phyloP scores from a whole-genome alignment of 92 coral and sea anemone species.

The Umimayanthus chanpuru region DNA sequence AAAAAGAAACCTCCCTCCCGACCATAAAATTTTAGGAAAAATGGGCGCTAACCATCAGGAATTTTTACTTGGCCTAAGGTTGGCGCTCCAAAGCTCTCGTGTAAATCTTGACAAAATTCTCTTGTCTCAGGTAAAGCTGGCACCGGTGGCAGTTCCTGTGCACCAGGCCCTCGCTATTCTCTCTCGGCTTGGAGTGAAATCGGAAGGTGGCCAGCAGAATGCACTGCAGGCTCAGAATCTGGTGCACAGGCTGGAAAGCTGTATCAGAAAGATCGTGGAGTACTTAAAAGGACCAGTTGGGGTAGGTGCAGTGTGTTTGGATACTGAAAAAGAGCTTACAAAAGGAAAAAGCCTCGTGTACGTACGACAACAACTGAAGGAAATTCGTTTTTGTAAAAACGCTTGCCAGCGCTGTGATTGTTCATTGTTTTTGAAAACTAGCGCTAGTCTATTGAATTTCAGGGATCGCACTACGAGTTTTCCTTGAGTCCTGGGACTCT shows the following conservation, averaged over 20 bases:
- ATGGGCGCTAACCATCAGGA: background rate
- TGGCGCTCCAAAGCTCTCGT: too few species aligned
- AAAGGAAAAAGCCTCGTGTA: too few species aligned
- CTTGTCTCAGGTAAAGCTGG: slow-evolving; percentile 20
- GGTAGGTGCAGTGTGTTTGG: background rate
- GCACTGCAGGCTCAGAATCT: slow-evolving; percentile 32
- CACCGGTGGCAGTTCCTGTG: slow-evolving; percentile 30
- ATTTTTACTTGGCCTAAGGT: too few species aligned
- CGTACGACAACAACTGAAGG: too few species aligned
- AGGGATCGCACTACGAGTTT: too few species aligned
- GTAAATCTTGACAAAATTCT: background rate
- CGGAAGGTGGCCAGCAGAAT: slow-evolving; percentile 15
- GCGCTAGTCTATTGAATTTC: too few species aligned
- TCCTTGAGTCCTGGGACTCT: too few species aligned
- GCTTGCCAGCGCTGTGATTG: too few species aligned
- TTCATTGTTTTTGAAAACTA: too few species aligned
- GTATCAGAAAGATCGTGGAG: slow-evolving; percentile 33
- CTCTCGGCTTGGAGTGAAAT: slow-evolving; percentile 5
- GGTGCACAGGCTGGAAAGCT: slow-evolving; percentile 22
- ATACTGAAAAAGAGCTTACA: background rate
- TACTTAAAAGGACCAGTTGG: slow-evolving; percentile 29
- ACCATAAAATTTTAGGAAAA: too few species aligned
- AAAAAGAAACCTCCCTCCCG: too few species aligned
- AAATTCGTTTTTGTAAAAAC: too few species aligned
- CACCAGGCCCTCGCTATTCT: slow-evolving; percentile 36